Evolutionary conservation across 1,140 invertebrate species (phyloP), one percentile per base, ranked within the genome.

Genomic region (Spodoptera frugiperda): DNA sequence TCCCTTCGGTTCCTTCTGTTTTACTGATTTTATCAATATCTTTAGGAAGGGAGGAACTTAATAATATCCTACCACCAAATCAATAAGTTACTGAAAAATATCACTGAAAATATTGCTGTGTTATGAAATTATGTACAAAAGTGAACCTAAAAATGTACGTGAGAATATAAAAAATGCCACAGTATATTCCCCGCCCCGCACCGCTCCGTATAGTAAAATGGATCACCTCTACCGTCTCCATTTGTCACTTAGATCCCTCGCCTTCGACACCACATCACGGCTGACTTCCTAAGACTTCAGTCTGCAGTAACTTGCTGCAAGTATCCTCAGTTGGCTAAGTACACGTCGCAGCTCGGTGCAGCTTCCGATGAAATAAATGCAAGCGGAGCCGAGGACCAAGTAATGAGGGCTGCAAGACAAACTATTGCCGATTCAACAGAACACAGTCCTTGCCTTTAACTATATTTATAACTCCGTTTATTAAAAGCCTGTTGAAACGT

Each of bases 401-500:
- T 65, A 48, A 65, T 65, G 46, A 65, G 61, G 63, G 19, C 61
- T 30, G 6, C 15, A 65, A 65, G 61, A 48, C 63, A 67, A 67
- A 67, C 63, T 49, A 49, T 14, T 44, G 17, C 59, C 14, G 19
- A 67, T 67, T 30, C 14, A 12, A 67, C 48, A 49, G 44, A 8
- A n/a, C n/a, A n/a, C n/a, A 46, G 19, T 39, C 33, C 33, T 8
- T 6, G 6, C 8, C 33, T 39, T 6, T 39, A 39, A 39, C 4
- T 39, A 39, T 9, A 39, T n/a, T n/a, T n/a, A n/a, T 8, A 9
- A 39, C 1, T 8, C 5, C 8, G 33, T 39, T 4, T 0, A 39
- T 39, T 39, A 4, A 8, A 39, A 4, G 1, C 4, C 1, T 10
- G 33, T 6, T 39, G 3, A 6, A 39, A 39, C 33, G 1, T 39